phyloP scores from a whole-genome alignment of 2,797 vertebrate species.

The Molossus molossus region DNA sequence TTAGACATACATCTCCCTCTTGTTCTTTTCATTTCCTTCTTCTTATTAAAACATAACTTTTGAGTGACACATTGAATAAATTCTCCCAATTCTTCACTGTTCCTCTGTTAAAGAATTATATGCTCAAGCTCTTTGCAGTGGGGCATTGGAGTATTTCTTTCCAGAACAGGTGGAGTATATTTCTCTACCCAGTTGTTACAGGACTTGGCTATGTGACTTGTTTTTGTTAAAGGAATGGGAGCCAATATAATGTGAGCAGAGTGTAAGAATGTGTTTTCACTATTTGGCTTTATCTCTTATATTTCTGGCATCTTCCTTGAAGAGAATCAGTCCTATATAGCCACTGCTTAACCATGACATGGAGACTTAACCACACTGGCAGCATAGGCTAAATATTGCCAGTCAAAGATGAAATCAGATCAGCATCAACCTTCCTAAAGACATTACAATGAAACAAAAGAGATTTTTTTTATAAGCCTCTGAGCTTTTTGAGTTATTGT shows the following conservation, averaged over 20 bases:
- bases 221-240: constrained; percentile 54
- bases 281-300: constrained; percentile 50
- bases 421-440: background rate
- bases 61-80: background rate
- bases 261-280: background rate
- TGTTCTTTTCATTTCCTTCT: constrained; percentile 12
- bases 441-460: constrained; percentile 45
- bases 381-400: background rate
- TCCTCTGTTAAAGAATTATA: background rate
- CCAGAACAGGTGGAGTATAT: background rate
- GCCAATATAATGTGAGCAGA: background rate
- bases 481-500: background rate
- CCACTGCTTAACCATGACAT: constrained; percentile 30
- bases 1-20: background rate
- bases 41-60: constrained; percentile 27
- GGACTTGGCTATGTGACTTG: background rate
- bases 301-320: constrained; percentile 40
- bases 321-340: background rate
- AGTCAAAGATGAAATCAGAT: constrained; percentile 23
- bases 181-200: background rate
- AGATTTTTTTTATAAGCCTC: background rate
- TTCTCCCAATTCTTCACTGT: background rate
- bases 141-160: background rate
- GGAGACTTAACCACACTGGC: background rate
- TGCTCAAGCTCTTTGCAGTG: background rate